These are phyloP conservation scores for Calameuta idolon DNA, from an alignment of 2,888 invertebrate genomes.

Conservation along the genomic window DNA sequence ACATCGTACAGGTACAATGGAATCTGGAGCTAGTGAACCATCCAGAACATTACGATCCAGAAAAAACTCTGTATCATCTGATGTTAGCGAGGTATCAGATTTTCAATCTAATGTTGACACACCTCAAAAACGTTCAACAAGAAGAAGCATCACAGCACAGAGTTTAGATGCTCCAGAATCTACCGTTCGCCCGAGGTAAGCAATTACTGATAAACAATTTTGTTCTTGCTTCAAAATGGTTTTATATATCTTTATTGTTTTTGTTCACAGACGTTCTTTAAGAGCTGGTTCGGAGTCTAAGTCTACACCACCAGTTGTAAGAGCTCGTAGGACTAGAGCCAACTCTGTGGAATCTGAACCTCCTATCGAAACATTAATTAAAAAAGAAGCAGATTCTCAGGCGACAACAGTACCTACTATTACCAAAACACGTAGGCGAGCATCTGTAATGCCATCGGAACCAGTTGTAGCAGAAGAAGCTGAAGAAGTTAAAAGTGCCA, in stretches of 20 bases:
- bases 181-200: not conserved
- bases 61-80: not conserved
- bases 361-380: constrained; percentile 13
- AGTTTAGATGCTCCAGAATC: not conserved
- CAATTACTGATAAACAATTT: not conserved
- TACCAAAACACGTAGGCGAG: constrained; percentile 36
- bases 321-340: constrained; percentile 52
- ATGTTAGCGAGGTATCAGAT: not conserved
- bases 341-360: constrained; percentile 50
- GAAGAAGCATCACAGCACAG: not conserved
- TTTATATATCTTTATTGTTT: not conserved
- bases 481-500: constrained; percentile 24
- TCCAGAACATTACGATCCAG: not conserved
- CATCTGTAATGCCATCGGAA: constrained; percentile 40
- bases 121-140: not conserved
- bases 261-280: constrained; percentile 29
- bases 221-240: not conserved
- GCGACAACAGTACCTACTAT: constrained; percentile 29
- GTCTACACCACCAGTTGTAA: constrained; percentile 35
- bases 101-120: not conserved
- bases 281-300: constrained; percentile 57
- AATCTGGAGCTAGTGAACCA: not conserved
- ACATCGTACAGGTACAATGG: not conserved
- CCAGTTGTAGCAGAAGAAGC: constrained; percentile 46
- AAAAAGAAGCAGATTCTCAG: constrained; percentile 3